Evolutionary conservation across 2,888 invertebrate genomes (phyloP), one percentile per base, ranked within the genome.

Genomic region (Agrotis exclamationis): DNA sequence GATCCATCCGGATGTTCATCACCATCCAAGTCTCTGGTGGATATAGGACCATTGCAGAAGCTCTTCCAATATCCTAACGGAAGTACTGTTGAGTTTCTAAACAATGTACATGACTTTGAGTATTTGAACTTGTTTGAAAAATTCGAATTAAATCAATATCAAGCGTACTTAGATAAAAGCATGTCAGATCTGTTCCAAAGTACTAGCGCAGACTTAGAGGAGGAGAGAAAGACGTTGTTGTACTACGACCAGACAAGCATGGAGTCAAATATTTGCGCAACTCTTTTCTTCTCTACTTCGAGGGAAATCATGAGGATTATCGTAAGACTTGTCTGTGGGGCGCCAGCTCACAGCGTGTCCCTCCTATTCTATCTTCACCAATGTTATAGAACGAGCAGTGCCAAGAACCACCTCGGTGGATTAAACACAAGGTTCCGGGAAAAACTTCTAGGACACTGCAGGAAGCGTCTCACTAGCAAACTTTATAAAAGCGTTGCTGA

Each of bases 351-450:
- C 45, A 85, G 85, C 13, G 93, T 96, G 0, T 96, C 96, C 2
- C 91, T 96, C 1, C 88, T 96, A 18, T 96, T 96, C 80, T 96
- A 93, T 74, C 91, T 96, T 2, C 95, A 96, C 64, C 94, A 96
- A 76, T 95, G 95, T 74, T 92, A 93, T 68, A 91, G 95, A 83
- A 92, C 92, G 1, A 92, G 90, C 63, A 90, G 93, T 62, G 48
- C 90, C 0, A 92, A 83, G 66, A 94, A 95, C 71, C 93, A 93
- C 71, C 75, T 96, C 47, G 95, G 92, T 63, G 95, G 95, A 28
- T 80, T 90, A 72, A 95, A 96, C 70, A 92, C 90, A 1, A 93
- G 90, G 56, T 86, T 94, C 68, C 89, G 95, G 1, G 95, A 96
- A 82, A 95, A 95, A 74, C 86, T 96, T 22, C 69, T 96, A 33